phyloP scores from a whole-genome alignment of 2,888 invertebrate genomes.

The Abrostola tripartita region DNA sequence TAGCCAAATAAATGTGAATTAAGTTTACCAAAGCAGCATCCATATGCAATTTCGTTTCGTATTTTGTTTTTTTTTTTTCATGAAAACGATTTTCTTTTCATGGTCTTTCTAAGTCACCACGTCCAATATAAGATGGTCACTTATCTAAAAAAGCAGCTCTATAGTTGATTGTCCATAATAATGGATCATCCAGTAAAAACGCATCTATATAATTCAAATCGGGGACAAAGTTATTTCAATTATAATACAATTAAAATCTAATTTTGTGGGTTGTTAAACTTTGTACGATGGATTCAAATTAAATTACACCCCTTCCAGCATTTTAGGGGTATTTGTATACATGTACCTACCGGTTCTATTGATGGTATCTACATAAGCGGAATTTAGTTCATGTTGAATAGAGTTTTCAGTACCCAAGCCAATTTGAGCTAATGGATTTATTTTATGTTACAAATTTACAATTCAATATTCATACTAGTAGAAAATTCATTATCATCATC shows the following conservation, averaged over 20 bases:
- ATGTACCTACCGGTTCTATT: slow-evolving; percentile 11
- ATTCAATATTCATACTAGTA: too few species aligned
- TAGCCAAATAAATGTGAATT: too few species aligned
- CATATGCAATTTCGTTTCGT: too few species aligned
- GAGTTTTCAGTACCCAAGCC: not conserved
- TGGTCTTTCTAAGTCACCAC: too few species aligned
- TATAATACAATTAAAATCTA: slow-evolving; percentile 70
- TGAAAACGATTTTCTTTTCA: too few species aligned
- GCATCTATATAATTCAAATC: slow-evolving; percentile 43
- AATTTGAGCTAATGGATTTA: not conserved
- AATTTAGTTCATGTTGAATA: not conserved
- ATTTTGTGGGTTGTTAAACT: slow-evolving; percentile 66
- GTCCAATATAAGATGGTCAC: too few species aligned
- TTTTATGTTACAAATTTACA: too few species aligned
- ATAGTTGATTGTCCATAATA: too few species aligned
- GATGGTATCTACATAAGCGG: not conserved
- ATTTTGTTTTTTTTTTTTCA: too few species aligned
- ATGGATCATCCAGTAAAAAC: slow-evolving; percentile 42
- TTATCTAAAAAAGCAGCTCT: too few species aligned
- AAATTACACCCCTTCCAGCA: slow-evolving; percentile 56
- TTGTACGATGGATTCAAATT: slow-evolving; percentile 61
- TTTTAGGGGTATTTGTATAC: slow-evolving; percentile 27
- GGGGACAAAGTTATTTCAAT: slow-evolving; percentile 70
- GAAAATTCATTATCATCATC: too few species aligned
- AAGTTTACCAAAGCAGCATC: too few species aligned